Evolutionary conservation across 2,888 invertebrate species (phyloP), one percentile per base, ranked within the genome.

Genomic region (Leptura quadrifasciata): DNA sequence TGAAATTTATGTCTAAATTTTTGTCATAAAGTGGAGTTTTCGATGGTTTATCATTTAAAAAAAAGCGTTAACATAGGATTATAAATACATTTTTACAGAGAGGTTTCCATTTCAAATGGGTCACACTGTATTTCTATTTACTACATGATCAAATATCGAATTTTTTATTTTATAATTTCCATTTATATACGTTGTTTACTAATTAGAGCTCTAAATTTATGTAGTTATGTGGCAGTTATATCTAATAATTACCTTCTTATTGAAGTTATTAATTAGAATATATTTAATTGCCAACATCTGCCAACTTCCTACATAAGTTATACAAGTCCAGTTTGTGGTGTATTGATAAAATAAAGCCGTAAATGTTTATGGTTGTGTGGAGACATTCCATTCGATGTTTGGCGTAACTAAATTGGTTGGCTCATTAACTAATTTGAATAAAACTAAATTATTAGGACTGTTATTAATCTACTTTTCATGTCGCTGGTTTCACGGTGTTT

Each of bases 381-480:
- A 15, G n/a, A n/a, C 47, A 47, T 47, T 47, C n/a, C 47, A n/a
- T 2, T n/a, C n/a, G 47, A 39, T n/a, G 47, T n/a, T 47, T 47
- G 17, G n/a, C 47, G 17, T 47, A 47, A 60, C 15, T 31, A 31
- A 27, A n/a, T 31, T 31, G 24, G 31, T 61, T 31, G 2, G 17
- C 17, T 31, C 17, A 27, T 61, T n/a, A 17, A 27, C 60, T 61
- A 31, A 39, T 63, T 63, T 39, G 27, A 35, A 63, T 63, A 63
- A 63, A 39, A 9, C 17, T 27, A 20, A 63, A 31, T 61, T 35
- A 39, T 18, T 54, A 54, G 31, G 27, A 54, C 5, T 21, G 21
- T 20, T n/a, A 24, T 52, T 65, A 68, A 68, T 68, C 55, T 27
- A 55, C 12, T 68, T 68, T 35, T 24, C 27, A 27, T 68, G 68